These are phyloP conservation scores for Epirrita christyi DNA, from an alignment of 2,888 invertebrate species.

Conservation along the genomic window DNA sequence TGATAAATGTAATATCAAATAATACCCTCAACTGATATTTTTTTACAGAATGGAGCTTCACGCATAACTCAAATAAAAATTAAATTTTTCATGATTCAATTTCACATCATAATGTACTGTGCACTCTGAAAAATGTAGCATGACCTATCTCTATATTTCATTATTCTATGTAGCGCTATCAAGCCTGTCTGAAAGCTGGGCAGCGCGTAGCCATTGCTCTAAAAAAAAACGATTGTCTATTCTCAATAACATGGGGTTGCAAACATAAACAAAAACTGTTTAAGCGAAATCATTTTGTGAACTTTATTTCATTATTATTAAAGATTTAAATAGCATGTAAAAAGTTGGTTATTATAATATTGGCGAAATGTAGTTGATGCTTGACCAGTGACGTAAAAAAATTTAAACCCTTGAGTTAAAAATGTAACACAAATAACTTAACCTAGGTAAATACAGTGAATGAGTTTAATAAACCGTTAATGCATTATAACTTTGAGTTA, in stretches of 20 bases:
- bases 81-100: slow-evolving; percentile 12
- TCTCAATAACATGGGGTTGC: slow-evolving; percentile 52
- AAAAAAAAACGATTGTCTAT: slow-evolving; percentile 49
- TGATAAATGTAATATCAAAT: too few relatives aligned
- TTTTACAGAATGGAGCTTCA: not conserved
- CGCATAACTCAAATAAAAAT: not conserved
- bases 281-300: slow-evolving; percentile 1
- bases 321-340: not conserved
- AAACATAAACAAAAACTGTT: slow-evolving; percentile 11
- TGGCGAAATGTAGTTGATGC: slow-evolving; percentile 8
- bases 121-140: slow-evolving; percentile 14
- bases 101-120: slow-evolving; percentile 11
- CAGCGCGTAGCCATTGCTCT: slow-evolving; percentile 11
- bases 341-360: slow-evolving; percentile 1
- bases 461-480: too few relatives aligned
- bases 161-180: slow-evolving; percentile 38
- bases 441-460: too few relatives aligned
- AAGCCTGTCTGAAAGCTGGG: slow-evolving; percentile 45
- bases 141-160: slow-evolving; percentile 19
- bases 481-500: too few relatives aligned
- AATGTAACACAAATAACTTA: too few relatives aligned
- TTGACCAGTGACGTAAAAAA: slow-evolving; percentile 18
- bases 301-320: not conserved
- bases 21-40: too few relatives aligned
- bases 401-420: too few relatives aligned